Evolutionary conservation across 2,113 vertebrate species (phyloP).

Genomic region (Salvelinus sp.): DNA sequence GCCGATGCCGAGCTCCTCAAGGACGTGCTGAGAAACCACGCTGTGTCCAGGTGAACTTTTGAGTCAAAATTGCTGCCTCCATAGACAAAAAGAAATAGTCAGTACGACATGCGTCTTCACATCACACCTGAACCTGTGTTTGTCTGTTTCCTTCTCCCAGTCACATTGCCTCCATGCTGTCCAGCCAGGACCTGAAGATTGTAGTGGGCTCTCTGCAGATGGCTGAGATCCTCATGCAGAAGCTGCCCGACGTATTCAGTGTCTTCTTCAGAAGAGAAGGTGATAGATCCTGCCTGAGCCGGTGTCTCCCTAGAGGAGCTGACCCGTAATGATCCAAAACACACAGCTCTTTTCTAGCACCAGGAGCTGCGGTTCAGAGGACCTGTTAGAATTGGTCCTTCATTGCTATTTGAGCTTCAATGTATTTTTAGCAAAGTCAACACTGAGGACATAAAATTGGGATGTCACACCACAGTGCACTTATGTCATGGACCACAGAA

Average conservation of each 20-base stretch:
- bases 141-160: conserved; percentile 60
- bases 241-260: conserved; percentile 97
- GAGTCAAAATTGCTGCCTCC: too few species aligned
- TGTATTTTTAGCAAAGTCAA: too few species aligned
- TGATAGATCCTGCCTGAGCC: conserved; percentile 52
- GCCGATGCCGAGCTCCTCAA: conserved; percentile 98
- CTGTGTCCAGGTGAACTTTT: conserved; percentile 89
- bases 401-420: not conserved
- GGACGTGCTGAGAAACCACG: conserved; percentile 97
- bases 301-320: not conserved
- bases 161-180: conserved; percentile 99
- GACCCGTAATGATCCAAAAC: not conserved
- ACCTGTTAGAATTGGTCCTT: not conserved
- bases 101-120: too few species aligned
- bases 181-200: conserved; percentile 99
- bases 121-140: too few species aligned
- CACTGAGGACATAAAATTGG: too few species aligned
- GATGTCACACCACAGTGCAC: too few species aligned
- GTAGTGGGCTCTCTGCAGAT: conserved; percentile 98
- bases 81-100: too few species aligned
- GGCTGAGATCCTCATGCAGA: conserved; percentile 99
- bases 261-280: conserved; percentile 99
- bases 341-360: not conserved
- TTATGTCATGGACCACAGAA: too few species aligned
- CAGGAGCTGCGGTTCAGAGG: not conserved